Conservation (phyloP, 2,888 invertebrate genomes). For the Conus canariensis region DNA sequence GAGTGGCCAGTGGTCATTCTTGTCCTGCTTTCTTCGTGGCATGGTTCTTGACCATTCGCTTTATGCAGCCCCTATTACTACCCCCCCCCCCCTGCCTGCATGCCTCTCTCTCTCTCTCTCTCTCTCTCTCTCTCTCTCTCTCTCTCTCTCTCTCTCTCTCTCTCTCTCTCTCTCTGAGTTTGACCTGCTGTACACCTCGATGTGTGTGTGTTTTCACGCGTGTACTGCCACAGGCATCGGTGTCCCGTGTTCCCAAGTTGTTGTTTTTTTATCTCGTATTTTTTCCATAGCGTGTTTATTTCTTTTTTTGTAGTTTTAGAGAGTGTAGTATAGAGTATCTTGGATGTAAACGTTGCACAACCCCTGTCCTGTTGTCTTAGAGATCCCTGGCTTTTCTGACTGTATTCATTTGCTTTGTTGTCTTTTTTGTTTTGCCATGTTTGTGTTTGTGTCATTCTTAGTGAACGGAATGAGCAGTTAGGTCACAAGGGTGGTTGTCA, state of each 20-base stretch:
- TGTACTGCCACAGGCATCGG: too few relatives aligned
- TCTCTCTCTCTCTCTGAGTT: background rate
- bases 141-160: slow-evolving; percentile 1
- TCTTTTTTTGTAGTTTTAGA: too few relatives aligned
- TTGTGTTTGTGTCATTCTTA: background rate
- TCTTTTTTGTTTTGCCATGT: background rate
- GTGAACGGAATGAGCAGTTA: background rate
- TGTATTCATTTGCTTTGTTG: background rate
- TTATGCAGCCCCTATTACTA: background rate
- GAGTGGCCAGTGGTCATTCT: background rate
- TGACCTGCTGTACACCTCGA: too few relatives aligned
- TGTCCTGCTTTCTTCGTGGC: background rate
- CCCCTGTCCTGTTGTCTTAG: background rate
- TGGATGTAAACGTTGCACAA: too few relatives aligned
- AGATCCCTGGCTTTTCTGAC: background rate
- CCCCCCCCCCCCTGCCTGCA: background rate
- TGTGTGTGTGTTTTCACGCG: too few relatives aligned
- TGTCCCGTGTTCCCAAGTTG: too few relatives aligned
- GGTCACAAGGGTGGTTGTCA: background rate
- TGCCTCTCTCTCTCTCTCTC: slow-evolving; percentile 1
- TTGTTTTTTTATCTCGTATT: too few relatives aligned
- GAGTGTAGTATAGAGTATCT: too few relatives aligned
- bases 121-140: background rate
- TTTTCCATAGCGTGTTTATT: too few relatives aligned
- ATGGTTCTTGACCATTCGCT: background rate